Base-by-base conservation (phyloP, 2,797 vertebrate genomes). In the Pangasius mekongensis region DNA sequence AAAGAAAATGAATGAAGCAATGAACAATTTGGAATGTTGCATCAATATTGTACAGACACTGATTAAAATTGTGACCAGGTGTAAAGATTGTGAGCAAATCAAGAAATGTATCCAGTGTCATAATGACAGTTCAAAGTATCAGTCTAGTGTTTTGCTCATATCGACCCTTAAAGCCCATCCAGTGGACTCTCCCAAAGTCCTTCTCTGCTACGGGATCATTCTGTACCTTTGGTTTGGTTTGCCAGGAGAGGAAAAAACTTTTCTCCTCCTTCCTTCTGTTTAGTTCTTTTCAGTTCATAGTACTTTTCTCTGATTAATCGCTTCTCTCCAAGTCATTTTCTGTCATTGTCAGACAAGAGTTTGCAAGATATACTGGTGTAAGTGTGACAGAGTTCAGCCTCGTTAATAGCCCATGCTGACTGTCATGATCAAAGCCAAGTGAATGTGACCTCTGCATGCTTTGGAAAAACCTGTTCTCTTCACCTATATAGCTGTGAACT, bases 341-440 rank as follows among this genome's bases (percentile, higher is more conserved):
- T 87, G 49, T 30, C 30, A 71, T 56, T 81, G 36, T 30, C 30
- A 81, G 52, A 33, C n/a, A 87, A 71, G 67, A 30, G 14, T 66
- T 67, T 58, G 16, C 16, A 56, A 56, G n/a, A 69, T 69, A 71
- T 71, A 54, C 52, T 54, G 16, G 27, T 36, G 87, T 52, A 52
- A 47, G 66, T 27, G 87, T 83, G 56, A 58, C 82, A 71, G 54
- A 33, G 60, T 78, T 78, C 27, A 58, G 5, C 58, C 14, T 43
- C 0, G 20, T 88, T 43, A 78, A 69, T 14, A 71, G 18, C 14
- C 74, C 10, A n/a, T 27, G 3, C 52, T 85, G n/a, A 81, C 62
- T 88, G 83, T 49, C 87, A 88, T 84, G 87, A 77, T 83, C 87
- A 88, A 84, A 54, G 71, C 47, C 58, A 88, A 88, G 49, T 84